These are phyloP conservation scores for Lithophane leautieri DNA, from an alignment of 2,888 invertebrate species.

Conservation along the genomic window DNA sequence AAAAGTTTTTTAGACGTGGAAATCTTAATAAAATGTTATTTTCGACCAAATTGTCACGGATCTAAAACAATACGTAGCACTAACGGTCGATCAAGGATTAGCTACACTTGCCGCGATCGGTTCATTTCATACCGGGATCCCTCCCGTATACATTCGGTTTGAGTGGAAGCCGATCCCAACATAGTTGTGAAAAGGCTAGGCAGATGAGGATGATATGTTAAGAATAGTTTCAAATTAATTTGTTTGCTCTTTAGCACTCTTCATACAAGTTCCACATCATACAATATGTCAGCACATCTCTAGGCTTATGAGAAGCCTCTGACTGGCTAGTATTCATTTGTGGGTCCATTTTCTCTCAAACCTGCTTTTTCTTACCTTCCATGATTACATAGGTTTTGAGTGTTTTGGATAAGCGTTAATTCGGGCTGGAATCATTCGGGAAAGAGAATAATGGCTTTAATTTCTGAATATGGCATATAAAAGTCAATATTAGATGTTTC, in stretches of 20 bases:
- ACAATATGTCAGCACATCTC: not conserved
- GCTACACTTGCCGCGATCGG: not conserved
- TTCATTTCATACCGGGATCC: not conserved
- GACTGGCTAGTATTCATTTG: not conserved
- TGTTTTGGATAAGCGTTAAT: not conserved
- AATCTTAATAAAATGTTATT: not conserved
- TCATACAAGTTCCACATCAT: not conserved
- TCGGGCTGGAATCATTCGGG: not conserved
- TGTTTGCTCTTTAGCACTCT: not conserved
- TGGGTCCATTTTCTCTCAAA: not conserved
- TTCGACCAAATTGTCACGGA: not conserved
- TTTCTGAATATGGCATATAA: slow-evolving; percentile 5
- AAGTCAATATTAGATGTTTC: not conserved
- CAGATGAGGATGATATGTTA: not conserved
- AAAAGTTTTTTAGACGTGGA: not conserved
- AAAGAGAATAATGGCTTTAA: not conserved
- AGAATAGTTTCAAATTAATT: not conserved
- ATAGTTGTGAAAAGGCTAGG: not conserved
- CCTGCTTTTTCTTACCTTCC: not conserved
- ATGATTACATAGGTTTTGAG: not conserved
- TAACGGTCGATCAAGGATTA: too few relatives aligned
- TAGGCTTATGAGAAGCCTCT: not conserved
- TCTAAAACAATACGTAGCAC: not conserved
- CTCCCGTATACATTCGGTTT: not conserved
- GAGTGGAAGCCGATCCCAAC: not conserved